These are phyloP conservation scores for Gadus chalcogrammus DNA, from an alignment of 2,113 vertebrate species.

Conservation along the genomic window DNA sequence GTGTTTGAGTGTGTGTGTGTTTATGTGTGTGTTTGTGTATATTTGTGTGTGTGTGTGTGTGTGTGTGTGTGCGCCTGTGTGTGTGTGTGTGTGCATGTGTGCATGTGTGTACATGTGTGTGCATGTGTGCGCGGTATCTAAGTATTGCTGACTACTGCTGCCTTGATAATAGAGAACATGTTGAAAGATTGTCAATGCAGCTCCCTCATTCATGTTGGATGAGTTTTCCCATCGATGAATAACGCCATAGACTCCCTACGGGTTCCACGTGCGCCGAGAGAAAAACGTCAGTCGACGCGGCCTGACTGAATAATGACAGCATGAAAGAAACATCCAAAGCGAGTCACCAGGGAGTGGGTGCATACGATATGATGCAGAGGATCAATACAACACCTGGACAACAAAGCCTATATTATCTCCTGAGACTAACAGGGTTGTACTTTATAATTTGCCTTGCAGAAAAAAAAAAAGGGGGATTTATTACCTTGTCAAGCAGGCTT, in stretches of 20 bases:
- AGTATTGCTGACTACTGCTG: too few species aligned
- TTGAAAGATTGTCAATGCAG: conserved; percentile 1
- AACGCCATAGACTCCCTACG: not conserved
- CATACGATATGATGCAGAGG: not conserved
- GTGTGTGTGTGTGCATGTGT: not conserved
- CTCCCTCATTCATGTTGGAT: conserved; percentile 7
- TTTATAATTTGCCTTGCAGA: too few species aligned
- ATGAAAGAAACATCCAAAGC: not conserved
- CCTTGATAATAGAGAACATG: not conserved
- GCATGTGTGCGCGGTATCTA: not conserved
- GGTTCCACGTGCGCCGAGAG: not conserved
- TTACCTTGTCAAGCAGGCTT: too few species aligned
- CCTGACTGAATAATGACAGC: not conserved
- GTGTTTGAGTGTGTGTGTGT: not conserved
- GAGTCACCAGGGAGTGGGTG: not conserved
- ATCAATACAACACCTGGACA: not conserved
- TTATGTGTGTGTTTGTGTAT: too few species aligned
- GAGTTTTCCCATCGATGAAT: not conserved
- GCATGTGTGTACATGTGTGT: not conserved
- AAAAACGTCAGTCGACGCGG: not conserved
- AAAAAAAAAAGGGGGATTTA: too few species aligned
- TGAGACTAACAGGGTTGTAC: too few species aligned
- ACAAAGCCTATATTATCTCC: not conserved
- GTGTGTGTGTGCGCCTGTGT: too few species aligned
- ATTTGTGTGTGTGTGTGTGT: too few species aligned